A percentile compares a stretch with the other conserved stretches of the same genome.
phyloP scores from a whole-genome alignment of 2,888 invertebrate species.

The Dryomyza anilis region DNA sequence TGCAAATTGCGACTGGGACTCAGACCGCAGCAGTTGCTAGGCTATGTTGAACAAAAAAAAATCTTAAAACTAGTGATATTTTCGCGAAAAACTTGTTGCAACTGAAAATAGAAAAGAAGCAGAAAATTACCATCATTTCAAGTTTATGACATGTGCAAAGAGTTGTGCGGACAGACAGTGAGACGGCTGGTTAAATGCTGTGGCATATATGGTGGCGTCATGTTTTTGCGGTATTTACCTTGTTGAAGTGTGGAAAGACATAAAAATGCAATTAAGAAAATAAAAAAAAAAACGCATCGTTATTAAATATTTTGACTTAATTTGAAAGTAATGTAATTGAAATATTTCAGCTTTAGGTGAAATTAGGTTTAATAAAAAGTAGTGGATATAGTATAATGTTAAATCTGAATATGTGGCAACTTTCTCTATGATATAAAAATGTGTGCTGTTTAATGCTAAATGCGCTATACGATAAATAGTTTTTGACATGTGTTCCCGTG shows the following conservation, averaged over 20 bases:
- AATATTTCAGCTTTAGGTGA: not conserved
- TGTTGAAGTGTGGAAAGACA: conserved; percentile 7
- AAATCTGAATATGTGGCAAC: no score
- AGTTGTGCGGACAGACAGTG: conserved; percentile 4
- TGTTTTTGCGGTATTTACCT: not conserved
- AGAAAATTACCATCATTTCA: not conserved
- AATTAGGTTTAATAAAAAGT: no score
- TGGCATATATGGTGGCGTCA: not conserved
- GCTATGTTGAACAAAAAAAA: no score
- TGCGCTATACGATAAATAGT: no score
- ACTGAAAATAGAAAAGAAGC: no score
- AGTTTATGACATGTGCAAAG: not conserved
- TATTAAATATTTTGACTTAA: conserved; percentile 12
- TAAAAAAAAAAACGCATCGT: not conserved
- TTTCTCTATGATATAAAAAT: no score
- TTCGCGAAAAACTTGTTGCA: no score
- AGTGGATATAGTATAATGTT: no score
- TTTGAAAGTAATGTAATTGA: not conserved
- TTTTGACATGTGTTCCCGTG: no score
- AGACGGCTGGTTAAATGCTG: conserved; percentile 8
- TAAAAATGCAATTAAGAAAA: conserved; percentile 9
- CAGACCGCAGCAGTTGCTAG: not conserved
- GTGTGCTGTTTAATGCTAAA: no score
- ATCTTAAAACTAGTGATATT: no score
- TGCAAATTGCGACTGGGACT: not conserved